Percentiles rank a stretch among this genome's conserved stretches.
These are phyloP conservation scores for Aurelia coerulea DNA, from an alignment of 30 jellyfish, hydroid and myxozoan genomes.

Conservation along the genomic window DNA sequence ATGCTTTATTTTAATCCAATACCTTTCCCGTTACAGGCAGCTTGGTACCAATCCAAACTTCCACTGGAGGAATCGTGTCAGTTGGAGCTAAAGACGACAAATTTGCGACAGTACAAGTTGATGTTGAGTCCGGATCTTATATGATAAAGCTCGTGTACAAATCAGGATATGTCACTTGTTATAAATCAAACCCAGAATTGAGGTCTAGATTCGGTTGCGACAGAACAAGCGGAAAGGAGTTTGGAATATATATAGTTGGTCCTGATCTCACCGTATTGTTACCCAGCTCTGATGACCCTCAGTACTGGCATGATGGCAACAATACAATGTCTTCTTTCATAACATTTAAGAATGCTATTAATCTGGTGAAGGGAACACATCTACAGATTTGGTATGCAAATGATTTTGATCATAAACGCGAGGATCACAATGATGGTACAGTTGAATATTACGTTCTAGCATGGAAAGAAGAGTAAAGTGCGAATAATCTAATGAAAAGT, in stretches of 20 bases:
- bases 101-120: not conserved
- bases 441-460: not conserved
- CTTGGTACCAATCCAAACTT: not conserved
- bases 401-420: not conserved
- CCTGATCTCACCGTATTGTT: too few relatives aligned
- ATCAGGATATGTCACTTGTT: not conserved
- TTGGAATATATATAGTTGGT: not conserved
- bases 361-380: not conserved
- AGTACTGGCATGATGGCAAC: not conserved
- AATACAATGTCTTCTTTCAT: not conserved
- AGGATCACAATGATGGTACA: not conserved
- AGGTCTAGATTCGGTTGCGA: not conserved
- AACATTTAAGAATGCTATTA: not conserved
- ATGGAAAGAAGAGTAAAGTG: not conserved
- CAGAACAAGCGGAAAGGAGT: not conserved
- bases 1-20: too few relatives aligned
- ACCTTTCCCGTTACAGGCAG: not conserved
- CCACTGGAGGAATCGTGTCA: constrained; percentile 8
- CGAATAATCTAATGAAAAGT: too few relatives aligned
- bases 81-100: not conserved
- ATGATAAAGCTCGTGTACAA: not conserved
- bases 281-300: too few relatives aligned
- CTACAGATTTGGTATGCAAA: not conserved
- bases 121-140: not conserved
- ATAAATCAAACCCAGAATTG: too few relatives aligned